Conservation (phyloP, 2,888 invertebrate genomes). For the Dichetophora obliterata region DNA sequence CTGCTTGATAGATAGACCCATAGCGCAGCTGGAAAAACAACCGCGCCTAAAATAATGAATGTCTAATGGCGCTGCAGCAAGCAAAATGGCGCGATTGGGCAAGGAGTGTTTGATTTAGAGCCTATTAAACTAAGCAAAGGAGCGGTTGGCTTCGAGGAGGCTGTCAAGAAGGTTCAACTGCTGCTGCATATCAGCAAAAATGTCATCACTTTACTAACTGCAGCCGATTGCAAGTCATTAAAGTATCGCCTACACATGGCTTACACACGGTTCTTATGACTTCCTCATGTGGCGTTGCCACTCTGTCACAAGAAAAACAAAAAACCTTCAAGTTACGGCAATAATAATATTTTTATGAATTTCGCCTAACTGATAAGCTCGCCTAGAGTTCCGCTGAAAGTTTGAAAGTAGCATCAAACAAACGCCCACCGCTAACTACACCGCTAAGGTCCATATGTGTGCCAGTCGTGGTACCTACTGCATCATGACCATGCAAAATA, state of each 20-base stretch:
- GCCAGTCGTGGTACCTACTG: not conserved
- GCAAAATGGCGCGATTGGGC: not conserved
- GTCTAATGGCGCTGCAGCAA: conserved; percentile 1
- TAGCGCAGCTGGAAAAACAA: not conserved
- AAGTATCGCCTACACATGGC: conserved; percentile 26
- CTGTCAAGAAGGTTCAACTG: not conserved
- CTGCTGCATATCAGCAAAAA: conserved; percentile 11
- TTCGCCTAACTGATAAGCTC: not conserved
- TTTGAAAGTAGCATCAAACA: conserved; percentile 1
- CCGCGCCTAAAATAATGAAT: conserved; percentile 5
- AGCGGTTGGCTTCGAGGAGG: not conserved
- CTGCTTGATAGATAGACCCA: conserved; percentile 5
- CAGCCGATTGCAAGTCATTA: conserved; percentile 23
- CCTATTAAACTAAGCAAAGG: not conserved
- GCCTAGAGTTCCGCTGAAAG: not conserved
- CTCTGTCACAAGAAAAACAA: not conserved
- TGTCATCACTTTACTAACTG: conserved; percentile 20
- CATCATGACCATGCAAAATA: conserved; percentile 14
- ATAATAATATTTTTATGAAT: conserved; percentile 21
- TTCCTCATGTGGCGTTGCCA: conserved; percentile 3
- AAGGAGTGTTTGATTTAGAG: not conserved
- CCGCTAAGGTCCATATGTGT: not conserved
- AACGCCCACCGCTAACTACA: conserved; percentile 23
- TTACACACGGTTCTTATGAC: not conserved
- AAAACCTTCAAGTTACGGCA: not conserved